Conservation (phyloP, 1,140 invertebrate genomes). For the Cotesia vestalis region DNA sequence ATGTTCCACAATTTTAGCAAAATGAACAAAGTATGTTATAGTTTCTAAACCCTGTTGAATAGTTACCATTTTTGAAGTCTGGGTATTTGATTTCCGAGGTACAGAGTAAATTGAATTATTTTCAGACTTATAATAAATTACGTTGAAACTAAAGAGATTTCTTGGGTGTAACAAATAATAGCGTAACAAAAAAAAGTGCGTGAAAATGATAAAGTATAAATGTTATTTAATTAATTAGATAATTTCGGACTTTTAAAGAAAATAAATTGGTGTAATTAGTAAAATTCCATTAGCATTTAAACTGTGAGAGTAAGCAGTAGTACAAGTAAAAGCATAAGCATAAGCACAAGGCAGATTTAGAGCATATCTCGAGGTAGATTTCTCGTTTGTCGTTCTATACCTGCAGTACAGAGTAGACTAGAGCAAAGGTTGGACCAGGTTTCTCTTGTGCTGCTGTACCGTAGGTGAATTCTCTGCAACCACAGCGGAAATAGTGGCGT, state of each 20-base stretch:
- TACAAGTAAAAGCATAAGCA: too few relatives aligned
- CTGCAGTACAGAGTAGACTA: not conserved
- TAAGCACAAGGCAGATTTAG: constrained; percentile 18
- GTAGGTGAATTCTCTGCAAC: constrained; percentile 18
- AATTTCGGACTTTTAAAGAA: not conserved
- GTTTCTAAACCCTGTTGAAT: too few relatives aligned
- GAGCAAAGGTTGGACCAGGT: constrained; percentile 18
- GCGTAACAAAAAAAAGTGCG: not conserved
- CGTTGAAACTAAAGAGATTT: too few relatives aligned
- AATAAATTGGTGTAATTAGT: constrained; percentile 5
- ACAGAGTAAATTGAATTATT: too few relatives aligned
- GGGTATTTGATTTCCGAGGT: too few relatives aligned
- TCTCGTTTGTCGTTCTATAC: constrained; percentile 10
- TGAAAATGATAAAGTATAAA: not conserved
- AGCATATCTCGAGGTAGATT: constrained; percentile 15
- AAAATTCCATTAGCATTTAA: constrained; percentile 3
- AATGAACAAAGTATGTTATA: too few relatives aligned
- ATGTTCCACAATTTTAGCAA: too few relatives aligned
- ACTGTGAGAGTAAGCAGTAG: not conserved
- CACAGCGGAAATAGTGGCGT: constrained; percentile 26
- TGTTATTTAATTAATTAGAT: not conserved
- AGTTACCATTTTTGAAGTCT: too few relatives aligned
- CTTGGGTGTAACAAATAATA: too few relatives aligned
- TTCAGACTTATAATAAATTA: too few relatives aligned
- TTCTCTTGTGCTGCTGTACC: not conserved